Base-by-base conservation (phyloP, 2,113 vertebrate genomes). In the Stigmatopora argus region DNA sequence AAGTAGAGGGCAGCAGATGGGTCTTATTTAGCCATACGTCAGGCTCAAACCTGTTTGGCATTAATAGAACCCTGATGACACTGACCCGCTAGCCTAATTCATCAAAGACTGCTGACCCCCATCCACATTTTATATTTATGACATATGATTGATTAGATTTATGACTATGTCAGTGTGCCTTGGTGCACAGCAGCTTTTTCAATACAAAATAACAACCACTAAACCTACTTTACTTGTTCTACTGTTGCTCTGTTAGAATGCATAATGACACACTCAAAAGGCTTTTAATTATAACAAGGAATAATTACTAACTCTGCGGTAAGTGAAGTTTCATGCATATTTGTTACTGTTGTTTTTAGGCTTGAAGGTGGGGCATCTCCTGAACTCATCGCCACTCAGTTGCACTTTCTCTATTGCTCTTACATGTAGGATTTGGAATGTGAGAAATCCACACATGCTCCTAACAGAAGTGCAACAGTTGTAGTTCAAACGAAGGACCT, bases 1-100 rank as follows among this genome's bases (percentile, higher is more conserved):
- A 66, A 73, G 71, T 65, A 66, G 51, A 55, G 62, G 61, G 53
- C 56, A 69, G 64, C 86, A 88, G 86, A 85, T 85, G 82, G 83
- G 35, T 80, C 59, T 74, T 76, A 80, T 52, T 73, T 70, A 44
- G 72, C 46, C 67, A 68, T 76, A 74, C 67, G 83, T 87, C 81
- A 82, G 31, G 57, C 67, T 74, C 58, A 60, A 62, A 64, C 56
- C 62, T 66, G 38, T 61, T 74, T 60, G 67, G 63, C 73, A 72
- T 64, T 62, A 74, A 18, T 35, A 14, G 64, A 70, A 80, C 72
- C 31, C 72, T 64, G 66, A 59, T 73, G 81, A 57, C 79, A 77
- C 62, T 81, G 75, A 31, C 78, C 82, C 75, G 49, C 15, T 81
- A 67, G 73, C 77, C 80, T 78, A 78, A 67, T 85, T 82, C 52